phyloP scores from a whole-genome alignment of 2,888 invertebrate genomes.

The Eupithecia tripunctaria region DNA sequence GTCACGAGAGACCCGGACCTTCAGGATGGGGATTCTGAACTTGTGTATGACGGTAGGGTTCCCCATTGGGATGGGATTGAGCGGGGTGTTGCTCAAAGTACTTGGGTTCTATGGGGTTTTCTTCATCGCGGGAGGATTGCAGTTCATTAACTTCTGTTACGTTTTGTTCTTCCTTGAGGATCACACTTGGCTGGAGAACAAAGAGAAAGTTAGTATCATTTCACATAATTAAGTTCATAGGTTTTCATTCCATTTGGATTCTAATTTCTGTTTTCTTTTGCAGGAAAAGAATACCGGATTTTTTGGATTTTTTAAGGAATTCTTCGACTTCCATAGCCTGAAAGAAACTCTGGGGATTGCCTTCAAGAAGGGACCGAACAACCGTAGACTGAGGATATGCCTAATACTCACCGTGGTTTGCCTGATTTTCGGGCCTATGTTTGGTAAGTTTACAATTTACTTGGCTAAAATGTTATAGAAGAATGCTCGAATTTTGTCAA shows the following conservation, averaged over 20 bases:
- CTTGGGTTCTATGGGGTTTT: conserved; percentile 85
- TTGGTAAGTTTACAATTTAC: conserved; percentile 63
- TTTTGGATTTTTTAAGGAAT: conserved; percentile 64
- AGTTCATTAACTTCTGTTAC: conserved; percentile 75
- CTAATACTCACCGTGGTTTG: conserved; percentile 70
- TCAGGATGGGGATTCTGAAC: conserved; percentile 83
- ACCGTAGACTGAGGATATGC: conserved; percentile 71
- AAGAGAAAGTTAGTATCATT: conserved; percentile 64
- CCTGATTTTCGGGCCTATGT: conserved; percentile 72
- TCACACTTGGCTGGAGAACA: conserved; percentile 73
- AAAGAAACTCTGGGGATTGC: conserved; percentile 79
- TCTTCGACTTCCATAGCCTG: conserved; percentile 81
- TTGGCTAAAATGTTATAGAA: neutral
- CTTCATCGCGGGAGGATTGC: conserved; percentile 68
- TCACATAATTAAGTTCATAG: neutral
- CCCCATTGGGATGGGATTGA: conserved; percentile 76
- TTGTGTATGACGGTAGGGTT: conserved; percentile 80
- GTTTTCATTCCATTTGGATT: neutral
- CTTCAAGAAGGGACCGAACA: conserved; percentile 77
- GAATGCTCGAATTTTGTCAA: neutral
- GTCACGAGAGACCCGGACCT: conserved; percentile 82
- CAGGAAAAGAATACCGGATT: conserved; percentile 65
- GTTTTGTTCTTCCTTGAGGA: conserved; percentile 74
- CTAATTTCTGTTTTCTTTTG: conserved; percentile 43
- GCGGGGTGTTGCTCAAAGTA: conserved; percentile 68